A percentile compares a stretch with the other conserved stretches of the same genome.
Evolutionary conservation across 2,888 invertebrate genomes (phyloP).

Genomic region (Camponotus fellah): DNA sequence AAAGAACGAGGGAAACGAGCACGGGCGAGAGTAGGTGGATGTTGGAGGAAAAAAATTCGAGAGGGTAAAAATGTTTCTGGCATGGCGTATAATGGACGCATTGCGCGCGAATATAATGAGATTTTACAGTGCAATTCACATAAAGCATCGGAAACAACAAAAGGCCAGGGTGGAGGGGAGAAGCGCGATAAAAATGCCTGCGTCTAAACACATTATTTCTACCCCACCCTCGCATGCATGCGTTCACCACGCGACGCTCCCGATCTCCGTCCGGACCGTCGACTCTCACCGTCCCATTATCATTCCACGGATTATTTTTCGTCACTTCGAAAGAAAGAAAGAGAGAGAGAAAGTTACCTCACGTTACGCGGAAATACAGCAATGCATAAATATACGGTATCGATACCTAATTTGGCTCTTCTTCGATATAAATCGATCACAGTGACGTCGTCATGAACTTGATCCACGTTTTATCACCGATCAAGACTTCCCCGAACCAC

Average conservation of each 20-base stretch:
- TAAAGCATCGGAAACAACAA: constrained; percentile 84
- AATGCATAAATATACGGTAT: constrained; percentile 5
- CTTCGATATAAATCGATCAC: neutral
- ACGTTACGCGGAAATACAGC: constrained; percentile 16
- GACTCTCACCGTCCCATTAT: constrained; percentile 62
- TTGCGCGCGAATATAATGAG: constrained; percentile 84
- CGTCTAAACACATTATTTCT: constrained; percentile 83
- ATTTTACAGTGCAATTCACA: constrained; percentile 85
- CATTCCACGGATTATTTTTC: constrained; percentile 45
- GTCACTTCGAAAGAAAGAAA: neutral
- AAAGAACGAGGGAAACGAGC: constrained; percentile 59
- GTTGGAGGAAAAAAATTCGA: constrained; percentile 60
- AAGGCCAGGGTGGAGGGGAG: constrained; percentile 67
- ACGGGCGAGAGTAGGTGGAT: constrained; percentile 62
- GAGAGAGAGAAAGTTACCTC: neutral
- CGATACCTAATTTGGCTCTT: neutral
- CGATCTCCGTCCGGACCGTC: constrained; percentile 65
- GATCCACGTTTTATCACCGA: neutral
- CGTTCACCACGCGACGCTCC: constrained; percentile 65
- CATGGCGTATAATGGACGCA: constrained; percentile 82
- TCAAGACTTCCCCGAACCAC: neutral
- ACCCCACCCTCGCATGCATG: constrained; percentile 74
- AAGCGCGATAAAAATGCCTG: constrained; percentile 81
- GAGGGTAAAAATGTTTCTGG: constrained; percentile 81
- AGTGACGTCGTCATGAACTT: neutral